Evolutionary conservation across 2,888 invertebrate genomes (phyloP).

Genomic region (Oscheius sp.): DNA sequence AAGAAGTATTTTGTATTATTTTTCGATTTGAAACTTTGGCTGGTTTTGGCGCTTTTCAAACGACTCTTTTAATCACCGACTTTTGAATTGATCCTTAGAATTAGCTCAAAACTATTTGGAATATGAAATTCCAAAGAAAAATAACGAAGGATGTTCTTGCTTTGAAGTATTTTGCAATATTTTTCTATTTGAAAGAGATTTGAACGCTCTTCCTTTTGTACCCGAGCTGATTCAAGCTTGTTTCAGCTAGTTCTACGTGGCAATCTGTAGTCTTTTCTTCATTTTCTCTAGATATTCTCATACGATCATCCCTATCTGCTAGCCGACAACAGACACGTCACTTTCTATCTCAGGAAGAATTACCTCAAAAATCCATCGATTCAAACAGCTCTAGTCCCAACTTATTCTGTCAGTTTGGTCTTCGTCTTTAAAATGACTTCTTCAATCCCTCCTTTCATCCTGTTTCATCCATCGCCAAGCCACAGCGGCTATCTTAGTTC

Average conservation of each 20-base stretch:
- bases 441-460: constrained; percentile 70
- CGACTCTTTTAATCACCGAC: too few species aligned
- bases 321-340: constrained; percentile 94
- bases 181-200: too few species aligned
- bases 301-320: constrained; percentile 88
- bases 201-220: constrained; percentile 62
- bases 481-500: constrained; percentile 77
- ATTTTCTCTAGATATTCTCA: constrained; percentile 75
- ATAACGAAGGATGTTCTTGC: too few species aligned
- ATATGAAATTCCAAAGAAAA: too few species aligned
- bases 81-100: too few species aligned
- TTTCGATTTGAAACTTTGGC: too few species aligned
- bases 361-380: constrained; percentile 28
- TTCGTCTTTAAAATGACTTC: constrained; percentile 73
- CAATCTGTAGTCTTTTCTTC: constrained; percentile 20
- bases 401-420: constrained; percentile 77
- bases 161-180: too few species aligned
- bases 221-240: not conserved
- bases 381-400: constrained; percentile 76
- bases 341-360: constrained; percentile 94
- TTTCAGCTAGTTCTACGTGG: not conserved
- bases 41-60: too few species aligned
- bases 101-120: too few species aligned
- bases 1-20: too few species aligned
- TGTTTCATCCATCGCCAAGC: constrained; percentile 74